Evolutionary conservation across 2,113 vertebrate species (phyloP).

Genomic region (Paradisaea rubra): DNA sequence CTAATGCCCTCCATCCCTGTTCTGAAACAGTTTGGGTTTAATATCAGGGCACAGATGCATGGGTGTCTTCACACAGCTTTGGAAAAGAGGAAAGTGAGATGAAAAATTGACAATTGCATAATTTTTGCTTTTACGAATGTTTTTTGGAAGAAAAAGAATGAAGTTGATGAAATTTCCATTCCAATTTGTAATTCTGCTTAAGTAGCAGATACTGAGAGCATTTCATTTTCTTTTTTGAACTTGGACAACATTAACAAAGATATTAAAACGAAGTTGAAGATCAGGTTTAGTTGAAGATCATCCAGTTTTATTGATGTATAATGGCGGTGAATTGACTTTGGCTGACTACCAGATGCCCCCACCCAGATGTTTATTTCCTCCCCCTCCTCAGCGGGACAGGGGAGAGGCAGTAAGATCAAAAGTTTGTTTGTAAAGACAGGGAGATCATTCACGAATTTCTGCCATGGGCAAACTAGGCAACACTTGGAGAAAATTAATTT

Average conservation of each 20-base stretch:
- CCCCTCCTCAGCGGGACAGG: accelerated
- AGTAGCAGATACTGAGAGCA: neutral
- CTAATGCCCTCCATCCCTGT: neutral
- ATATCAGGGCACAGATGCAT: accelerated
- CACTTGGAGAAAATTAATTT: neutral
- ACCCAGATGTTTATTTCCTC: accelerated
- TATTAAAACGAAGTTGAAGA: neutral
- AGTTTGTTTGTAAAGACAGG: neutral
- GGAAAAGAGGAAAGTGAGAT: neutral
- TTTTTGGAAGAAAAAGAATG: neutral
- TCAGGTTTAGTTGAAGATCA: neutral
- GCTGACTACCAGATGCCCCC: accelerated
- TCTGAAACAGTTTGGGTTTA: neutral
- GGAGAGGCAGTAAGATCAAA: neutral
- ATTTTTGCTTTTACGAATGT: neutral
- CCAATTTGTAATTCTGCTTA: neutral
- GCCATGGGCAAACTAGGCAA: neutral
- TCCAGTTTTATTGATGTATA: neutral
- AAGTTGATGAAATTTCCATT: neutral
- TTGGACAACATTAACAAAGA: neutral
- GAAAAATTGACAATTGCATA: neutral
- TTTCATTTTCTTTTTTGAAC: neutral
- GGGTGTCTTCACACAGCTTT: neutral
- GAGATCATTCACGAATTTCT: neutral
- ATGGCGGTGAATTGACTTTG: neutral